Conservation (phyloP, 1,140 invertebrate genomes). For the Pomacea maculata region DNA sequence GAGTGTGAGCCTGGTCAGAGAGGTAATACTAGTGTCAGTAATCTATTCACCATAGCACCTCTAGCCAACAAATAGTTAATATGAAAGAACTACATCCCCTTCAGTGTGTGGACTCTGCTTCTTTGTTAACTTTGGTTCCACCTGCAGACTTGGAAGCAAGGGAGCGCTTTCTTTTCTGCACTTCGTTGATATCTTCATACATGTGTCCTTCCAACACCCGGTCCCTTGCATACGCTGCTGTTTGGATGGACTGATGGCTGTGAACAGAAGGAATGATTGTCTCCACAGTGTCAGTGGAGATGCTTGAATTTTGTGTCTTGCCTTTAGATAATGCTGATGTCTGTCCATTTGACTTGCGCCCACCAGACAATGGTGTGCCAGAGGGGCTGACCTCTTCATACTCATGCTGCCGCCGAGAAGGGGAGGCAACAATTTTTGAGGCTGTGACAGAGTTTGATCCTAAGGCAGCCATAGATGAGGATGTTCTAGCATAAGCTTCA, state of each 20-base stretch:
- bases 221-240: constrained; percentile 28
- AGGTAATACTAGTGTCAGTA: no score
- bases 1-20: no score
- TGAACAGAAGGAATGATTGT: not conserved
- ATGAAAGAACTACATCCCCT: no score
- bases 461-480: not conserved
- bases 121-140: not conserved
- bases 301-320: not conserved
- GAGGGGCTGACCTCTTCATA: constrained; percentile 22
- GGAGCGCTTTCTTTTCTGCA: constrained; percentile 18
- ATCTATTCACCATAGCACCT: no score
- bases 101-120: constrained; percentile 9
- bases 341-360: not conserved
- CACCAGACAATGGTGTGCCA: not conserved
- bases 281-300: not conserved
- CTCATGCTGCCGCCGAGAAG: not conserved
- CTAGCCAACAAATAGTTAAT: no score
- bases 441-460: not conserved
- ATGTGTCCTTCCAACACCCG: constrained; percentile 41
- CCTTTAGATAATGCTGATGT: not conserved
- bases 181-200: constrained; percentile 50
- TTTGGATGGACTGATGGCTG: not conserved
- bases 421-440: not conserved
- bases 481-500: constrained; percentile 41
- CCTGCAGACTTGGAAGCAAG: no score